These are phyloP conservation scores for Colossoma macropomum DNA, from an alignment of 2,113 vertebrate species.

Conservation along the genomic window DNA sequence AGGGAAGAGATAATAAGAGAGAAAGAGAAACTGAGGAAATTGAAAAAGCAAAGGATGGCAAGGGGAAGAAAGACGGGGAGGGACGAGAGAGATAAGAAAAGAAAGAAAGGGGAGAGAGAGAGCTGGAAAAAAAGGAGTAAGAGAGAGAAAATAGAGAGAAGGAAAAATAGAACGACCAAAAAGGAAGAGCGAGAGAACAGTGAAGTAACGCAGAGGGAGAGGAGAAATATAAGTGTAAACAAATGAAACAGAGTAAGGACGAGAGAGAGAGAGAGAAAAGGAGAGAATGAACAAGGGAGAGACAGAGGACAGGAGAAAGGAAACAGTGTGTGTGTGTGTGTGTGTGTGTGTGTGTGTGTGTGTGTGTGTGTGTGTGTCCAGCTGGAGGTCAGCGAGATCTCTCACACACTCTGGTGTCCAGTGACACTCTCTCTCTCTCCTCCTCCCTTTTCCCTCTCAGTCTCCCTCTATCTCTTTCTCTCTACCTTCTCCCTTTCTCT, in stretches of 20 bases:
- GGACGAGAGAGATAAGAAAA: neutral
- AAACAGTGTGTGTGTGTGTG: neutral
- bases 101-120: neutral
- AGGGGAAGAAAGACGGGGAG: neutral
- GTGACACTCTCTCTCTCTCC: slow-evolving; percentile 35
- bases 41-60: neutral
- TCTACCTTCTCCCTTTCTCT: neutral
- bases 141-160: neutral
- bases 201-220: neutral
- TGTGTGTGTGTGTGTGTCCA: neutral
- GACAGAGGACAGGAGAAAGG: neutral
- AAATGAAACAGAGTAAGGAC: neutral
- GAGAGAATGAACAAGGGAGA: neutral
- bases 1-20: neutral
- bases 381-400: slow-evolving; percentile 4
- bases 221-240: neutral
- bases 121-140: neutral
- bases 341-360: neutral
- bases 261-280: neutral
- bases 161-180: no score
- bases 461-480: neutral
- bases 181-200: neutral
- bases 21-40: neutral
- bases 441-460: neutral
- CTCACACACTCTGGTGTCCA: slow-evolving; percentile 17